Conservation (phyloP, 30 jellyfish, hydroid and myxozoan species). For the Sanderia malayensis region DNA sequence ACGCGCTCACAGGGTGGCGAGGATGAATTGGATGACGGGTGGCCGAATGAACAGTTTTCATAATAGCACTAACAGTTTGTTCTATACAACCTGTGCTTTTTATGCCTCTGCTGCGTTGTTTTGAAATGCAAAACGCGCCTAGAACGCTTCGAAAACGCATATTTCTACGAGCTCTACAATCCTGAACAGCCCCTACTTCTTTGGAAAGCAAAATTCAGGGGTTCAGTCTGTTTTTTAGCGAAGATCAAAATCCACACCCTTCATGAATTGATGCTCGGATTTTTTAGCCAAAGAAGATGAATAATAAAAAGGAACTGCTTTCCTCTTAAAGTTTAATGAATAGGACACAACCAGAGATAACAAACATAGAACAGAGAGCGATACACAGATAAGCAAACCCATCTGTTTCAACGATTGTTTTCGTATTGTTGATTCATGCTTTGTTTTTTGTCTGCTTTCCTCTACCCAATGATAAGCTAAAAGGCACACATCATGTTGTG, state of each 20-base stretch:
- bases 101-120: slow-evolving; percentile 49
- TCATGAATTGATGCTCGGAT: background rate
- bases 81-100: slow-evolving; percentile 68
- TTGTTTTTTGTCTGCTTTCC: slow-evolving; percentile 8
- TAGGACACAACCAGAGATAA: background rate
- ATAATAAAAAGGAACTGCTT: slow-evolving; percentile 3
- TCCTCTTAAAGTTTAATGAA: background rate
- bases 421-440: background rate
- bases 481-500: too few relatives aligned
- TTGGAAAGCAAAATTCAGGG: background rate
- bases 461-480: too few relatives aligned
- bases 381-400: too few relatives aligned
- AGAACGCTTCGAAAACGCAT: background rate
- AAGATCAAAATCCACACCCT: background rate
- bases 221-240: background rate
- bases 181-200: background rate
- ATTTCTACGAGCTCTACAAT: background rate
- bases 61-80: slow-evolving; percentile 63
- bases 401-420: too few relatives aligned
- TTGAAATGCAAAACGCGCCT: background rate
- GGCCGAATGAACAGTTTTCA: slow-evolving; percentile 45
- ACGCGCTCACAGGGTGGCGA: slow-evolving; percentile 57
- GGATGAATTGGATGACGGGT: slow-evolving; percentile 52
- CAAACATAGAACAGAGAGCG: too few relatives aligned
- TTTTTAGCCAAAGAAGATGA: slow-evolving; percentile 10